These are phyloP conservation scores for Charina bottae DNA, from an alignment of 2,113 vertebrate species.

Conservation along the genomic window DNA sequence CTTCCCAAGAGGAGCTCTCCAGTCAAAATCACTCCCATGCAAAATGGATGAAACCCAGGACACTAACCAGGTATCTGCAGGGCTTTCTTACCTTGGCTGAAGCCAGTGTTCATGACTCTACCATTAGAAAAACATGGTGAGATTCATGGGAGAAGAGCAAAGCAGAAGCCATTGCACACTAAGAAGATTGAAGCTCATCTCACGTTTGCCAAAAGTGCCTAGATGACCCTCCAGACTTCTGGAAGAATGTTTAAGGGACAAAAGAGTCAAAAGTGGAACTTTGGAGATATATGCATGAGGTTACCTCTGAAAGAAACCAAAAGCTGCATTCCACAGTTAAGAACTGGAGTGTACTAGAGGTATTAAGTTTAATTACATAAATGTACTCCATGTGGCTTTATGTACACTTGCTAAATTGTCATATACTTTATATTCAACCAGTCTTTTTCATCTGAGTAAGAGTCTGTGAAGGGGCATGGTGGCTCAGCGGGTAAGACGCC, in stretches of 20 bases:
- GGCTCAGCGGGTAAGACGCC: too few relatives aligned
- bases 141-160: neutral
- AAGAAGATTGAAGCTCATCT: neutral
- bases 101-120: neutral
- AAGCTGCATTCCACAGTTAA: neutral
- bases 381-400: neutral
- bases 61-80: neutral
- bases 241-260: neutral
- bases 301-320: neutral
- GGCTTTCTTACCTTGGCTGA: neutral
- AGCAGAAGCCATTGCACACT: neutral
- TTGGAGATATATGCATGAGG: neutral
- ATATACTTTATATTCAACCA: neutral
- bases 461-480: too few relatives aligned
- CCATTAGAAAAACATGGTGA: neutral
- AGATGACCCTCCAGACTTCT: neutral
- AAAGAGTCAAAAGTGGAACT: neutral
- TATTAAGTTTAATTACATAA: neutral
- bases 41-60: neutral
- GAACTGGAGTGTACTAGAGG: neutral
- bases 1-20: neutral
- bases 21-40: neutral
- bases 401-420: neutral
- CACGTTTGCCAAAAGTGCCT: neutral
- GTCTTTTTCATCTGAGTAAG: neutral